These are phyloP conservation scores for Cynocephalus volans DNA, from an alignment of 2,113 vertebrate species.

Conservation along the genomic window DNA sequence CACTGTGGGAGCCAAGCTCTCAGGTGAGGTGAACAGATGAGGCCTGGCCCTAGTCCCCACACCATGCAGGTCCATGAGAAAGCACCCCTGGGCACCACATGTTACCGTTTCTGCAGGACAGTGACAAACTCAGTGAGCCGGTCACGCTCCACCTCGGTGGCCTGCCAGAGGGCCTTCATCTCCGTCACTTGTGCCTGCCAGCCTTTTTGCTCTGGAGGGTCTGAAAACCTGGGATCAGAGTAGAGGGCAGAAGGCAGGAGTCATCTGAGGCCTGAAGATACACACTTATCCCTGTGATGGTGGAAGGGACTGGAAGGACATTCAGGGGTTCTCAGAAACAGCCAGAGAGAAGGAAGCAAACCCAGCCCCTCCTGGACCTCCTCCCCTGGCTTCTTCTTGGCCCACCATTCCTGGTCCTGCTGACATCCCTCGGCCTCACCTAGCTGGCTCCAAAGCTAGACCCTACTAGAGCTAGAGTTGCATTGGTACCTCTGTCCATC, in stretches of 20 bases:
- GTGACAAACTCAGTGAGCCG: slow-evolving; percentile 90
- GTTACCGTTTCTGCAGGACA: slow-evolving; percentile 91
- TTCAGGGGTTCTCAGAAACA: not conserved
- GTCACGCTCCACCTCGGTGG: slow-evolving; percentile 89
- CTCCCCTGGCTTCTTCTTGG: not conserved
- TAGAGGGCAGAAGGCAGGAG: not conserved
- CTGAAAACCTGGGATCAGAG: slow-evolving; percentile 42
- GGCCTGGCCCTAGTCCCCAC: not conserved
- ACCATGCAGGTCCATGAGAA: accelerated
- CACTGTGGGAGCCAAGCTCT: not conserved
- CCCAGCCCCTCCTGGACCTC: not conserved
- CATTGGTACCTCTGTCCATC: not conserved
- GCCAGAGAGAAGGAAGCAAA: not conserved
- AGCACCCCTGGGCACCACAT: not conserved
- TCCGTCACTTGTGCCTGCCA: slow-evolving; percentile 88
- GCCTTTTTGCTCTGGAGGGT: slow-evolving; percentile 73
- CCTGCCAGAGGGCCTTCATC: slow-evolving; percentile 89
- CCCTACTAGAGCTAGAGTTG: not conserved
- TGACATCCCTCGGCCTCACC: not conserved
- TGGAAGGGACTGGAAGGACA: not conserved
- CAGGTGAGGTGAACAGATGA: not conserved
- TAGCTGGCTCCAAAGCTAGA: not conserved
- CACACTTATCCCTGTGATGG: not conserved
- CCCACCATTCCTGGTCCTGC: not conserved
- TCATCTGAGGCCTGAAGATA: slow-evolving; percentile 8